These are phyloP conservation scores for Sturnira hondurensis DNA, from an alignment of 2,113 vertebrate species.

Conservation along the genomic window DNA sequence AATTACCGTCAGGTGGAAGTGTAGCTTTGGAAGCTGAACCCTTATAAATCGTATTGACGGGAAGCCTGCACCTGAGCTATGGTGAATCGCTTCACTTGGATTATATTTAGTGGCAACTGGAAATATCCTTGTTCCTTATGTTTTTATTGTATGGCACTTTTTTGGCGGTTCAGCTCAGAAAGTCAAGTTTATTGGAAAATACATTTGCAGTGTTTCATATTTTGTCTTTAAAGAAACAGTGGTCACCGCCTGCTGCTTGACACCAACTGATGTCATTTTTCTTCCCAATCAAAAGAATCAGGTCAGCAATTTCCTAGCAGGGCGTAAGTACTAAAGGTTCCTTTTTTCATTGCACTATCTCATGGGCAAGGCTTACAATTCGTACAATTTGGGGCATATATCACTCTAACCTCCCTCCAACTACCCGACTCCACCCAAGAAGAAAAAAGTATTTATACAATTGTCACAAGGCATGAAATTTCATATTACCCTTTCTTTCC, in stretches of 20 bases:
- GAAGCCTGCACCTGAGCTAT: conserved; percentile 50
- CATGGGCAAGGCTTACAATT: background rate
- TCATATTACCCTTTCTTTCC: background rate
- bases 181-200: conserved; percentile 58
- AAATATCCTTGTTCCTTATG: conserved; percentile 53
- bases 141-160: conserved; percentile 16
- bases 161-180: conserved; percentile 42
- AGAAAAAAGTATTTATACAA: background rate
- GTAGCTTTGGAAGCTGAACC: conserved; percentile 38
- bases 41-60: conserved; percentile 54
- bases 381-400: background rate
- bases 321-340: background rate
- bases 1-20: conserved; percentile 56
- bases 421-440: background rate
- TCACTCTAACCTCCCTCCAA: background rate
- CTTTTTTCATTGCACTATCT: background rate
- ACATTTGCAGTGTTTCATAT: conserved; percentile 60
- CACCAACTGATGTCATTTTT: conserved; percentile 35
- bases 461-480: background rate
- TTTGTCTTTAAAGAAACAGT: conserved; percentile 55
- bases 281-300: conserved; percentile 55
- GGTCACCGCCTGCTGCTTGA: conserved; percentile 49
- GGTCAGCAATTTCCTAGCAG: conserved; percentile 56
- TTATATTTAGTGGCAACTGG: conserved; percentile 56
- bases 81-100: conserved; percentile 45